A percentile compares a stretch with the other conserved stretches of the same genome.
phyloP scores from a whole-genome alignment of 2,113 vertebrate genomes.

The Ophiodon elongatus region DNA sequence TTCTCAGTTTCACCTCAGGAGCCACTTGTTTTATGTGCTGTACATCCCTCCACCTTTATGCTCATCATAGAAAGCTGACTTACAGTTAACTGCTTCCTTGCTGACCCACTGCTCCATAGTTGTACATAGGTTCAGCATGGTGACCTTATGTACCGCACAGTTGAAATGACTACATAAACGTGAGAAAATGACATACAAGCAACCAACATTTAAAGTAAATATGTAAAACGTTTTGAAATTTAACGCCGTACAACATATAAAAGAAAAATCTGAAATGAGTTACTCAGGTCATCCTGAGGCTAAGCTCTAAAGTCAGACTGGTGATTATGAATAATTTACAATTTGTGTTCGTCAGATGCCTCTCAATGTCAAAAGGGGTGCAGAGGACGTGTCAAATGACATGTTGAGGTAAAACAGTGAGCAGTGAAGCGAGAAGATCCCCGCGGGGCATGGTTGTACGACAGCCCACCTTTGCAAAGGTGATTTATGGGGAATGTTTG shows the following conservation, averaged over 20 bases:
- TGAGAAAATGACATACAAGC: neutral
- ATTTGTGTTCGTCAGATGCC: neutral
- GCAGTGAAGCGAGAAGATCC: conserved; percentile 13
- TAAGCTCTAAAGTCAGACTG: neutral
- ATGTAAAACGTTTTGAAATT: neutral
- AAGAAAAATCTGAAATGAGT: neutral
- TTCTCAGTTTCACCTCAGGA: neutral
- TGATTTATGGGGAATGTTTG: conserved; percentile 17
- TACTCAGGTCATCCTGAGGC: neutral
- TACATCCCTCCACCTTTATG: neutral
- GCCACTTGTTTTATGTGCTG: neutral
- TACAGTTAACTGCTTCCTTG: neutral
- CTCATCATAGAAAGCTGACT: no score
- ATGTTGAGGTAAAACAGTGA: conserved; percentile 1
- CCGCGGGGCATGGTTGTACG: neutral
- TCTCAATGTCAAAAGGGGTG: conserved; percentile 27
- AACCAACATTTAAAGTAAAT: neutral
- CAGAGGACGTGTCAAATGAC: conserved; percentile 22
- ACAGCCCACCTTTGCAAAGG: conserved; percentile 12
- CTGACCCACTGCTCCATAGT: neutral
- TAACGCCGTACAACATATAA: neutral
- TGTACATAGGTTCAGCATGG: neutral
- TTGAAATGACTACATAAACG: neutral
- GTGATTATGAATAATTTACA: conserved; percentile 18
- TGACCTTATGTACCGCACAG: neutral